phyloP scores from a whole-genome alignment of 2,888 invertebrate species.

The Yponomeuta sedellus region DNA sequence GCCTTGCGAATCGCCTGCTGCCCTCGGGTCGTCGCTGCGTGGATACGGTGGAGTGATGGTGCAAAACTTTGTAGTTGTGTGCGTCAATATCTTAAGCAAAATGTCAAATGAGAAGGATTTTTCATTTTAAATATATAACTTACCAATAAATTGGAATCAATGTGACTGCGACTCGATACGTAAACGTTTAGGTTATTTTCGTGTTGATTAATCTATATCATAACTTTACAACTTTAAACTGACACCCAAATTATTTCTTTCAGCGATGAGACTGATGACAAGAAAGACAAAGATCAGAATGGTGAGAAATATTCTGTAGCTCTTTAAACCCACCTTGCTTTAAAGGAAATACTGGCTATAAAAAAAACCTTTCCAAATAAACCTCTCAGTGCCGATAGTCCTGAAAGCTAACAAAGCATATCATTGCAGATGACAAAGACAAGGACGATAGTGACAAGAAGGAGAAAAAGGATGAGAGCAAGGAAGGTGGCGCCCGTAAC shows the following conservation, averaged over 20 bases:
- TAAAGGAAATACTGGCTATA: no score
- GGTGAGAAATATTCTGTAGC: conserved; percentile 33
- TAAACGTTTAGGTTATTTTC: background rate
- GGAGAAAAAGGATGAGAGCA: conserved; percentile 71
- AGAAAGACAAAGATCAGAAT: conserved; percentile 56
- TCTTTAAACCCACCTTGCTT: background rate
- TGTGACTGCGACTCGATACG: background rate
- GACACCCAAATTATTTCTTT: conserved; percentile 36
- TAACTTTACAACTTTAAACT: background rate
- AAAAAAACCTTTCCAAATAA: no score
- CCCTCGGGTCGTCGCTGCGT: conserved; percentile 16
- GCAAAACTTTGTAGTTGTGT: conserved; percentile 74
- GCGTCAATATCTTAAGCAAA: conserved; percentile 7
- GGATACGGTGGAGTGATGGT: conserved; percentile 49
- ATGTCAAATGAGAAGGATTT: background rate
- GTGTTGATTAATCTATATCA: background rate
- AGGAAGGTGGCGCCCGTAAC: conserved; percentile 80
- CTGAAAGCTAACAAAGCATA: background rate
- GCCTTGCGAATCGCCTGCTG: background rate
- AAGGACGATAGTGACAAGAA: conserved; percentile 73
- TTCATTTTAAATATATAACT: background rate
- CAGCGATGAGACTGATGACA: conserved; percentile 58
- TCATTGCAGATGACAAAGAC: conserved; percentile 58
- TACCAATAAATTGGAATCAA: background rate
- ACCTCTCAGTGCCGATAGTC: no score